A percentile compares a stretch with the other conserved stretches of the same genome.
These are phyloP conservation scores for Patella caerulea DNA, from an alignment of 2,888 invertebrate species.

Conservation along the genomic window DNA sequence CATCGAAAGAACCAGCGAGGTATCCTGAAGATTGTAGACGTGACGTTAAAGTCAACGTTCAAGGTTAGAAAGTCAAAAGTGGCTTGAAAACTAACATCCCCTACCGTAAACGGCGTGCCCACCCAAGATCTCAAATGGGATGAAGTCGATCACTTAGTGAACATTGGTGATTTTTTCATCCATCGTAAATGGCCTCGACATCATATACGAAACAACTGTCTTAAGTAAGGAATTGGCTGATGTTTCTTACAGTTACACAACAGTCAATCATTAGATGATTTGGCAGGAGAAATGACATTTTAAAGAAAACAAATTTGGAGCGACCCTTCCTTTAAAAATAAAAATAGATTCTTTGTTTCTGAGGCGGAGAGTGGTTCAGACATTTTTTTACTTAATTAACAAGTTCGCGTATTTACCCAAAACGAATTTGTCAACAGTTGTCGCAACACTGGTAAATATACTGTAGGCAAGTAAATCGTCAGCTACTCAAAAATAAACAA, in stretches of 20 bases:
- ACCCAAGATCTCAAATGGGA: no score
- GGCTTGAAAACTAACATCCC: no score
- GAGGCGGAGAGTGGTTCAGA: not conserved
- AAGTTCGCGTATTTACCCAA: not conserved
- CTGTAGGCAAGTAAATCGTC: slow-evolving; percentile 7
- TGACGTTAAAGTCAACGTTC: no score
- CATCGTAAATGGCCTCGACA: no score
- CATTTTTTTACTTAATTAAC: slow-evolving; percentile 7
- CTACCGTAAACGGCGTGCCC: no score
- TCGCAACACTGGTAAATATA: not conserved
- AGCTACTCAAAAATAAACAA: slow-evolving; percentile 1
- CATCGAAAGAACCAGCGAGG: no score
- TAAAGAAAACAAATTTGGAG: not conserved
- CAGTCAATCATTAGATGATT: not conserved
- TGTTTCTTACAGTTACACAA: not conserved
- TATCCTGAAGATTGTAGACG: no score
- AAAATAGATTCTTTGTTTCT: slow-evolving; percentile 13
- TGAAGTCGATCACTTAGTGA: no score
- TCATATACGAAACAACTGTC: no score
- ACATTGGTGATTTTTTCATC: no score
- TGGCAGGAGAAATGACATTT: not conserved
- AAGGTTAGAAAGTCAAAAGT: no score
- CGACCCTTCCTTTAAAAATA: not conserved
- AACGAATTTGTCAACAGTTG: slow-evolving; percentile 5
- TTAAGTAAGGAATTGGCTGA: not conserved